Percentiles rank a stretch among this genome's conserved stretches.
Evolutionary conservation across 2,797 vertebrate species (phyloP).

Genomic region (Peromyscus nudipes): DNA sequence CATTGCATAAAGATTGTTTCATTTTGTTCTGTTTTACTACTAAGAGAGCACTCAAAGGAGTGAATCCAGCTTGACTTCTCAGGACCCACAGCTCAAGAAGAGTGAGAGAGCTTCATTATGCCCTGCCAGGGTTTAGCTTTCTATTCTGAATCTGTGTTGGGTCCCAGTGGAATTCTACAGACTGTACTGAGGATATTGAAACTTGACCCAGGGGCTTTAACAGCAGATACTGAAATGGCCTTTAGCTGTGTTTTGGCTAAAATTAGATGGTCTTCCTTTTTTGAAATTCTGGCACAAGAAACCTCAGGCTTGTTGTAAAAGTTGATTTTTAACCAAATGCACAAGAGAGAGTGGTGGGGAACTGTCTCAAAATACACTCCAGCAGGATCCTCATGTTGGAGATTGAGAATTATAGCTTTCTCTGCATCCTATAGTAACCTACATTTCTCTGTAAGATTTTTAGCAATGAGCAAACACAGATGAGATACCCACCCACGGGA

Average conservation of each 20-base stretch:
- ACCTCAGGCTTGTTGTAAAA: constrained; percentile 62
- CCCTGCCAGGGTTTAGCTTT: constrained; percentile 61
- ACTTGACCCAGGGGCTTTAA: constrained; percentile 75
- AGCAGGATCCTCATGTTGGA: not conserved
- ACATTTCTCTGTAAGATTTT: not conserved
- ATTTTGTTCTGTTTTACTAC: not conserved
- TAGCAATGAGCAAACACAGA: not conserved
- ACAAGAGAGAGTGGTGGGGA: not conserved
- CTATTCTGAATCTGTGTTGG: constrained; percentile 41
- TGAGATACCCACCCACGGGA: accelerated
- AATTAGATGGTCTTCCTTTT: constrained; percentile 72
- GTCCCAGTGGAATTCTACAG: constrained; percentile 40
- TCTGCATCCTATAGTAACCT: not conserved
- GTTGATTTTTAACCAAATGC: not conserved
- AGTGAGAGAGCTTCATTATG: constrained; percentile 31
- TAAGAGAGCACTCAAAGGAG: constrained; percentile 39
- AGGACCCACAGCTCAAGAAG: not conserved
- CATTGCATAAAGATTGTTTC: not conserved
- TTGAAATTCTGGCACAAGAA: constrained; percentile 66
- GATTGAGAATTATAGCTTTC: not conserved
- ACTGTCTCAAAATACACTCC: not conserved
- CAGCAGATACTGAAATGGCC: constrained; percentile 68
- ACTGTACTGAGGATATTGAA: constrained; percentile 70
- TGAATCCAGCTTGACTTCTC: not conserved
- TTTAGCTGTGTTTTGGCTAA: constrained; percentile 67